Base-by-base conservation (phyloP, 2,113 vertebrate genomes). In the Sterna hirundo region DNA sequence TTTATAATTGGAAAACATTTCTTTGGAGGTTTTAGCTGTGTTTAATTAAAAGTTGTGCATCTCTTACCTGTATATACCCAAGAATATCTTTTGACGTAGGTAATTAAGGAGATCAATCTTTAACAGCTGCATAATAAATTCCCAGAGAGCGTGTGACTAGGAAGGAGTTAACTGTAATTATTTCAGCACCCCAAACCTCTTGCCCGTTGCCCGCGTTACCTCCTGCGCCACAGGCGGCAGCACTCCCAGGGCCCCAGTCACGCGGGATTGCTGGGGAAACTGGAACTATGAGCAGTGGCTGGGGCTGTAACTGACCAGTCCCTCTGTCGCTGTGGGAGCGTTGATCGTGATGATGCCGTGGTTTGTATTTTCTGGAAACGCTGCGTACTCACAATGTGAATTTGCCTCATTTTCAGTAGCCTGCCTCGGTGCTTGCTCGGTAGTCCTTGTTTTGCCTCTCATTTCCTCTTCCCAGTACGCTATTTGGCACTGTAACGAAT, bases 231-330 rank as follows among this genome's bases (percentile, higher is more conserved):
- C 4, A 1, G 3, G 40, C 3, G 1, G 30, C 60, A 58, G 62
- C 13, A 2, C 16, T 25, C n/a, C 2, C 8, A 26, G n/a, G 77
- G 23, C n/a, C 42, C 49, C n/a, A 27, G 57, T 64, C 42, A 1
- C 57, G 5, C 1, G 7, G n/a, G 57, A 22, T 11, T 42, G 26
- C 30, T 64, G 57, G 57, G 49, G 26, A 64, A n/a, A 64, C 49
- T 57, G 88, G 65, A 64, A 2, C 49, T 5, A 6, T 6, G 9
- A 11, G 3, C 2, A 0, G 3, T 9, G 26, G 26, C 6, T 6
- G 15, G 44, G 36, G 21, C 26, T 66, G 51, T 14, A 21, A n/a
- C 25, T 5, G 26, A n/a, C 18, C 16, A 25, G 55, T 29, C 5
- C 12, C 47, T 29, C 23, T 15, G 16, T 15, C 7, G 1, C 42